These are phyloP conservation scores for Drosophila incognita DNA, from an alignment of 2,888 invertebrate species.

Conservation along the genomic window DNA sequence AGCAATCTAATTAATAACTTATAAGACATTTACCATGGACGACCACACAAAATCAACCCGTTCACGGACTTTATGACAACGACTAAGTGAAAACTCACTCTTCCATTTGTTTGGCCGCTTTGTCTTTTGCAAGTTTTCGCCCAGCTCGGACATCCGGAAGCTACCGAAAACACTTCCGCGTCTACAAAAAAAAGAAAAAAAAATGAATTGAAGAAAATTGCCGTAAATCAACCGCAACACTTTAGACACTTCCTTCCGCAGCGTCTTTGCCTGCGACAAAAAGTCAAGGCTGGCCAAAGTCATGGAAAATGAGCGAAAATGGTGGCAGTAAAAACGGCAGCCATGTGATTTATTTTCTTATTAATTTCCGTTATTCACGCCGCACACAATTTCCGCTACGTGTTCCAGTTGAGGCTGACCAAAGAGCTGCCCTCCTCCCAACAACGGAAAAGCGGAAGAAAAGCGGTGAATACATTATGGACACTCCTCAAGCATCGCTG, in stretches of 20 bases:
- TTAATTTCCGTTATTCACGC: constrained; percentile 74
- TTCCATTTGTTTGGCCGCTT: constrained; percentile 2
- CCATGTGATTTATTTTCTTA: constrained; percentile 73
- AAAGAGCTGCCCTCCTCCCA: constrained; percentile 4
- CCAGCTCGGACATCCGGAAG: constrained; percentile 54
- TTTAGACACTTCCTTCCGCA: constrained; percentile 65
- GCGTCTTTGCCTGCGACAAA: constrained; percentile 55
- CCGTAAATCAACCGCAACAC: constrained; percentile 70
- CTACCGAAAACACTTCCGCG: constrained; percentile 61
- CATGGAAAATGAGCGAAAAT: constrained; percentile 19
- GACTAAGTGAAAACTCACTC: constrained; percentile 50
- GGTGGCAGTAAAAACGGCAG: constrained; percentile 48
- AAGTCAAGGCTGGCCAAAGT: constrained; percentile 40
- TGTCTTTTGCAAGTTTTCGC: constrained; percentile 25
- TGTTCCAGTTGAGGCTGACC: constrained; percentile 51
- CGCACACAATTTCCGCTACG: constrained; percentile 68
- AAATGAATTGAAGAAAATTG: constrained; percentile 26
- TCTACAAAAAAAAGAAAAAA: constrained; percentile 1
- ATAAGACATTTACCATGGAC: constrained; percentile 50
- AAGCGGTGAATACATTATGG: constrained; percentile 47
- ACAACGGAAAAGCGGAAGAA: constrained; percentile 19
- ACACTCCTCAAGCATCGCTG: constrained; percentile 33
- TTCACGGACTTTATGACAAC: constrained; percentile 41
- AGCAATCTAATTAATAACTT: constrained; percentile 49
- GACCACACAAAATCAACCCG: constrained; percentile 39